phyloP scores from a whole-genome alignment of 2,888 invertebrate species.

The Linnaemya vulpina region DNA sequence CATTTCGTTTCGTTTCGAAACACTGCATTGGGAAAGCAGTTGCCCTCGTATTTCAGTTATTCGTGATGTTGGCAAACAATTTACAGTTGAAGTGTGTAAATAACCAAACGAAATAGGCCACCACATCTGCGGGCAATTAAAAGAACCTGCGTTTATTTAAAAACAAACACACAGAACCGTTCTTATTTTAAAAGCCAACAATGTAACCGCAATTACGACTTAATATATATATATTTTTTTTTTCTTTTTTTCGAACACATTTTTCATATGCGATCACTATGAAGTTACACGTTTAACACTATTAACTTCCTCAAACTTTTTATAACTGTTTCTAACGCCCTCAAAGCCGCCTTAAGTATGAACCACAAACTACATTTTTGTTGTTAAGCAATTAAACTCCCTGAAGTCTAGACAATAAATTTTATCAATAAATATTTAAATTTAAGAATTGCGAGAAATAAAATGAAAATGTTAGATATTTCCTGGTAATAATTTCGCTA shows the following conservation, averaged over 20 bases:
- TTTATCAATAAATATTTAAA: slow-evolving; percentile 44
- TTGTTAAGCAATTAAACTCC: neutral
- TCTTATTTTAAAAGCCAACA: too few relatives aligned
- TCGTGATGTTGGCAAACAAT: too few relatives aligned
- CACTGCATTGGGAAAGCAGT: too few relatives aligned
- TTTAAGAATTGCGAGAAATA: slow-evolving; percentile 1
- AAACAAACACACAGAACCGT: too few relatives aligned
- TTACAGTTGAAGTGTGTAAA: too few relatives aligned
- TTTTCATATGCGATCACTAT: neutral
- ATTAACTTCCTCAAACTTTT: neutral
- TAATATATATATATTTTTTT: too few relatives aligned
- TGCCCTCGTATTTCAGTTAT: too few relatives aligned
- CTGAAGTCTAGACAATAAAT: slow-evolving; percentile 35
- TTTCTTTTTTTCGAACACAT: neutral
- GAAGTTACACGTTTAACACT: neutral
- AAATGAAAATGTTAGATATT: slow-evolving; percentile 30
- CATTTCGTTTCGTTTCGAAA: too few relatives aligned
- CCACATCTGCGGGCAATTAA: too few relatives aligned
- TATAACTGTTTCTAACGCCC: neutral
- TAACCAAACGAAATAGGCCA: too few relatives aligned
- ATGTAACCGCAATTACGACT: too few relatives aligned
- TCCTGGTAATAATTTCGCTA: slow-evolving; percentile 11
- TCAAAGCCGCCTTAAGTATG: neutral
- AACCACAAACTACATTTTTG: neutral
- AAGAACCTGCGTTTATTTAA: neutral